These are phyloP conservation scores for Diarsia rubi DNA, from an alignment of 2,888 invertebrate species.

Conservation along the genomic window DNA sequence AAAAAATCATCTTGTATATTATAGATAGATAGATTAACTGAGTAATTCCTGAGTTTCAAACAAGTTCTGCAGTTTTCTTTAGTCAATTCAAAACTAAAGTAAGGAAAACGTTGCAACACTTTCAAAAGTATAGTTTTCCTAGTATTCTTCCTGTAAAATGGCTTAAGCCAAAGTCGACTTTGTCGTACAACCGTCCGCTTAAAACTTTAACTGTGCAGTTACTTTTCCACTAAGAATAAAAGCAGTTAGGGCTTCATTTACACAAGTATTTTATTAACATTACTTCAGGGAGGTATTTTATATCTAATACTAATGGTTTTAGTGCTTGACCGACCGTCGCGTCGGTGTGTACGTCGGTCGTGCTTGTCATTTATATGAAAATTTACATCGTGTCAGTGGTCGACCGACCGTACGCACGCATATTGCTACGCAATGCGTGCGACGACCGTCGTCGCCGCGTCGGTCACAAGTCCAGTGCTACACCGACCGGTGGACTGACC, in stretches of 20 bases:
- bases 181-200: slow-evolving; percentile 5
- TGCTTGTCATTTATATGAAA: too few relatives aligned
- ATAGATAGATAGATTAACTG: too few relatives aligned
- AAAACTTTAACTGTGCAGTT: slow-evolving; percentile 15
- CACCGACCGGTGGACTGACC: too few relatives aligned
- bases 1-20: too few relatives aligned
- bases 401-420: too few relatives aligned
- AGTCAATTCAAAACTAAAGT: slow-evolving; percentile 5
- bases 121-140: slow-evolving; percentile 12
- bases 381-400: too few relatives aligned
- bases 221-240: slow-evolving; percentile 9
- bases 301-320: too few relatives aligned
- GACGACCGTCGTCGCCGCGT: too few relatives aligned
- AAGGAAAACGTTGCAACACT: slow-evolving; percentile 3
- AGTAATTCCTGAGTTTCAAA: not conserved
- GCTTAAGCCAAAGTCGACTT: slow-evolving; percentile 7
- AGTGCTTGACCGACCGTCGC: too few relatives aligned
- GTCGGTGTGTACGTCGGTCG: too few relatives aligned
- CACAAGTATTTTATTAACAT: not conserved
- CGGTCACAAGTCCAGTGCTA: too few relatives aligned
- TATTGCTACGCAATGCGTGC: too few relatives aligned
- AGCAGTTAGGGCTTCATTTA: slow-evolving; percentile 11
- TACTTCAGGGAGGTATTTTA: not conserved
- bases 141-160: not conserved
- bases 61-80: not conserved